phyloP scores from a whole-genome alignment of 2,888 invertebrate species.

The Microctonus hyperodae region DNA sequence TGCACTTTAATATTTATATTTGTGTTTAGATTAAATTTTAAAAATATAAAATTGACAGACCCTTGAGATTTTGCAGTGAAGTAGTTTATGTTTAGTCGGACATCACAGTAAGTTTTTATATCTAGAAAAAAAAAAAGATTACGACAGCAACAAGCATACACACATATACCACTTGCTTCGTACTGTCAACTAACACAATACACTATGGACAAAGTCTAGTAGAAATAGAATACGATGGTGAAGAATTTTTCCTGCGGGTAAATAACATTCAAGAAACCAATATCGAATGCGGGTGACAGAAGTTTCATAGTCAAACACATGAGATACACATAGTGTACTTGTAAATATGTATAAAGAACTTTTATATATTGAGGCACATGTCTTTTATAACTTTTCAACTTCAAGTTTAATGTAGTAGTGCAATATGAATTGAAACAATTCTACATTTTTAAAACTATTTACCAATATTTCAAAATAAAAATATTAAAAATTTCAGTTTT shows the following conservation, averaged over 20 bases:
- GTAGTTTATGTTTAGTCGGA: constrained; percentile 23
- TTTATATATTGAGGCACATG: background rate
- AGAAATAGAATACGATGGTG: background rate
- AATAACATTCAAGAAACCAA: constrained; percentile 45
- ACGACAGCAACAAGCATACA: background rate
- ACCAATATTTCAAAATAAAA: background rate
- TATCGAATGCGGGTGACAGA: constrained; percentile 45
- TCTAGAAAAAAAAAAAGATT: constrained; percentile 18
- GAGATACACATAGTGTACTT: background rate
- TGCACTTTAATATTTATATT: too few species aligned
- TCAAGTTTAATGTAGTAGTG: background rate
- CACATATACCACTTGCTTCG: background rate
- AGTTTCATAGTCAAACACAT: constrained; percentile 41
- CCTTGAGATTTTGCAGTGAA: constrained; percentile 19
- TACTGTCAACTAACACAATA: background rate
- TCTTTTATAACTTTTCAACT: constrained; percentile 1
- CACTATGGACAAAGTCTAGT: background rate
- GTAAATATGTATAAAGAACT: background rate
- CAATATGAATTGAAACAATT: background rate
- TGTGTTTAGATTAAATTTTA: too few species aligned
- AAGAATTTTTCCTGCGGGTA: constrained; percentile 33
- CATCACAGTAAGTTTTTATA: constrained; percentile 21
- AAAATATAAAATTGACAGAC: background rate
- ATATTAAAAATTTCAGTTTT: background rate
- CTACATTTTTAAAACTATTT: background rate